Evolutionary conservation across 2,888 invertebrate genomes (phyloP), one percentile per base, ranked within the genome.

Genomic region (Andrena haemorrhoa): DNA sequence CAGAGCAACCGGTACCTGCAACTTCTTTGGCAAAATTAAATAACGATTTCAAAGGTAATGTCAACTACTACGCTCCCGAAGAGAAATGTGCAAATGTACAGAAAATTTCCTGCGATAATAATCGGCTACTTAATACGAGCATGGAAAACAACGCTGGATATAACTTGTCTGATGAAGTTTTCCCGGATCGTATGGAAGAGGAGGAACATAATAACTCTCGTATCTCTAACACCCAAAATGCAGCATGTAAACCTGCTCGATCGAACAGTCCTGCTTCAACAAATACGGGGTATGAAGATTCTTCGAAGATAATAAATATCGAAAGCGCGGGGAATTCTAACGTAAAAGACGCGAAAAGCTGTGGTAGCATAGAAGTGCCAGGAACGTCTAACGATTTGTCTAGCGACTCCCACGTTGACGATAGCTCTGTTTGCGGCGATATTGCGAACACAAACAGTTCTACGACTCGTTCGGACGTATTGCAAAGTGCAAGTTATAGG

Each of bases 91-190:
- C 49, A 68, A 56, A 35, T 16, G 1, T n/a, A 3, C 16, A 29
- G 8, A 73, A 60, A 33, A 0, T 31, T 1, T 33, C 12, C 20
- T 23, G 41, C 2, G 2, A 31, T 7, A 56, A 35, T 10, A 58
- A 58, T 20, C n/a, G 2, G 33, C 20, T 26, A 0, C 3, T 6
- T 51, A 53, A 79, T 31, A 79, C 47, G 20, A 79, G 51, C 35
- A 51, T 79, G 20, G 73, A 80, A 75, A 33, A 66, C 49, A 71
- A 71, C 31, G 2, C 7, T 61, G 10, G 16, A 20, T 61, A 16
- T 49, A 71, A 66, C 10, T 10, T 23, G 41, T 12, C 12, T 29
- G 35, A 0, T 12, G 10, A 71, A 33, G 12, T 49, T 56, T 56
- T 2, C 5, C 12, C 1, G 26, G 26, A 56, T 26, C 12, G 12